Conservation (phyloP, 2,113 vertebrate genomes). For the Oryzias melastigma region DNA sequence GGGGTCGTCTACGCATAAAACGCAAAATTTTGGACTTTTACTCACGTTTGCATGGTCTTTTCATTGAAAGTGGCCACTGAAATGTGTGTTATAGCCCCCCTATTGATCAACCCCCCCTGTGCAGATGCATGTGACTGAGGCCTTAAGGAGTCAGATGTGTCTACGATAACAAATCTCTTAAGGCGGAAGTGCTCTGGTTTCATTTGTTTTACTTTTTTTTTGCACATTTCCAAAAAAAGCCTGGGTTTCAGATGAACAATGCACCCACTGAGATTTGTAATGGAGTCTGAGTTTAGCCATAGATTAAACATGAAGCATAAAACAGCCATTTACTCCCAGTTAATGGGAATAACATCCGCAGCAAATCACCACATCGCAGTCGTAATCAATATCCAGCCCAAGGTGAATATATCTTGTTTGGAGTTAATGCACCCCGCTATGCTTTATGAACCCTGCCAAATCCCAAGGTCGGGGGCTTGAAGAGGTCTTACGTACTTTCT, state of each 20-base stretch:
- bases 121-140: too few relatives aligned
- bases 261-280: slow-evolving; percentile 13
- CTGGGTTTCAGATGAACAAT: slow-evolving; percentile 18
- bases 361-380: slow-evolving; percentile 46
- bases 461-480: slow-evolving; percentile 39
- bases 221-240: background rate
- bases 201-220: background rate
- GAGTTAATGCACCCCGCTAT: slow-evolving; percentile 15
- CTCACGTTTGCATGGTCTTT: too few relatives aligned
- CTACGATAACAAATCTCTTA: too few relatives aligned
- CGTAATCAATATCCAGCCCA: slow-evolving; percentile 40
- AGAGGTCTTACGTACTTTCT: slow-evolving; percentile 30
- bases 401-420: slow-evolving; percentile 47
- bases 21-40: too few relatives aligned
- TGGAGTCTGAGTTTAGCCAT: slow-evolving; percentile 15
- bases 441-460: slow-evolving; percentile 27
- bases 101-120: too few relatives aligned
- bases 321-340: slow-evolving; percentile 25
- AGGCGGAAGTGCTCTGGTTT: background rate
- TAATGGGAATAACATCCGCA: slow-evolving; percentile 33
- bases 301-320: slow-evolving; percentile 36
- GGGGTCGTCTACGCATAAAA: too few relatives aligned
- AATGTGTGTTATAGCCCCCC: too few relatives aligned
- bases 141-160: too few relatives aligned
- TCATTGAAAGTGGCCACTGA: too few relatives aligned